Evolutionary conservation across 2,113 vertebrate species (phyloP).

Genomic region (Neomonachus schauinslandi): DNA sequence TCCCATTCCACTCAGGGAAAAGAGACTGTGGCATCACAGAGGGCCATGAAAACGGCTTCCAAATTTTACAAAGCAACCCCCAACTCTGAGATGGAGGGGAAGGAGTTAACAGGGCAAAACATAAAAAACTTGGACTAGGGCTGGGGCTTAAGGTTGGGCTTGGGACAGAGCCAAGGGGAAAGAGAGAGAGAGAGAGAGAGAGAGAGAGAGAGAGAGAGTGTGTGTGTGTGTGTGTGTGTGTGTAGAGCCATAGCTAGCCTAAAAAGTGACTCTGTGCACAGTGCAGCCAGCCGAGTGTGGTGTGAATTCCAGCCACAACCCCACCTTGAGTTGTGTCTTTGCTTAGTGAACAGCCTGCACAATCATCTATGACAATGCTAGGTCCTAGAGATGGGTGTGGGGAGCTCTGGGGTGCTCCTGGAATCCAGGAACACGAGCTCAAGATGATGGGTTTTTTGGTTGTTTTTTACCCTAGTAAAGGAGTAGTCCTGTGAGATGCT

Average conservation of each 20-base stretch:
- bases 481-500: background rate
- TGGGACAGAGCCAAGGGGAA: background rate
- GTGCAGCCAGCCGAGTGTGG: background rate
- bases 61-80: background rate
- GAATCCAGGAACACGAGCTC: background rate
- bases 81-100: background rate
- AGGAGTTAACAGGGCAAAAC: background rate
- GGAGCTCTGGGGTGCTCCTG: background rate
- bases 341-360: background rate
- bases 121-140: background rate
- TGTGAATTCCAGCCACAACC: background rate
- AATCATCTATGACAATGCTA: background rate
- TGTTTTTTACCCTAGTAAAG: background rate
- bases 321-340: background rate
- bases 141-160: background rate
- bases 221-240: background rate
- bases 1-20: background rate
- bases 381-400: background rate
- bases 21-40: background rate
- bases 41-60: background rate
- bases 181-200: too few relatives aligned
- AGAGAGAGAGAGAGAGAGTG: too few relatives aligned
- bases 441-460: background rate
- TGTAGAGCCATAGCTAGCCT: background rate
- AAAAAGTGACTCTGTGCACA: background rate